Percentiles rank a stretch among this genome's conserved stretches.
These are phyloP conservation scores for Dolichoris vasculosae DNA, from an alignment of 1,140 invertebrate genomes.

Conservation along the genomic window DNA sequence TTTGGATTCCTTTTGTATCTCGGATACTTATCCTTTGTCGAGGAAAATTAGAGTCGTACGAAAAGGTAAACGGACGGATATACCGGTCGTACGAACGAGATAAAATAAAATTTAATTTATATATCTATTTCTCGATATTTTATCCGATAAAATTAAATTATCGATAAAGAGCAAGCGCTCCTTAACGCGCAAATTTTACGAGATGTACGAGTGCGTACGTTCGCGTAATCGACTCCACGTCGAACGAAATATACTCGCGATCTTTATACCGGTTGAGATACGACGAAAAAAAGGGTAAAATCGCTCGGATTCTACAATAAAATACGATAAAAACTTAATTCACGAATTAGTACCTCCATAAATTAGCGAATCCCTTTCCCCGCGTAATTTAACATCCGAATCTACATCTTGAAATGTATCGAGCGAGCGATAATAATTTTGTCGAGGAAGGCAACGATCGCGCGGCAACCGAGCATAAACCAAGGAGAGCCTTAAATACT, in stretches of 20 bases:
- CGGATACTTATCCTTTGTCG: background rate
- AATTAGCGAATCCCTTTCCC: slow-evolving; percentile 5
- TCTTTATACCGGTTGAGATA: background rate
- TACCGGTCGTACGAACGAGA: background rate
- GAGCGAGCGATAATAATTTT: slow-evolving; percentile 38
- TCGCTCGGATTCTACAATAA: background rate
- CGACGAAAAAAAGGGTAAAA: background rate
- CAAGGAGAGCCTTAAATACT: background rate
- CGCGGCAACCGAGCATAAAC: too few relatives aligned
- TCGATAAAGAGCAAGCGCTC: background rate
- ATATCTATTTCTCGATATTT: background rate
- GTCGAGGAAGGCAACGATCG: slow-evolving; percentile 9
- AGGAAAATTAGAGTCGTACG: background rate
- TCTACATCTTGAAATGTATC: slow-evolving; percentile 42
- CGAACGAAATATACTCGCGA: background rate
- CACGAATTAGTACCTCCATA: background rate
- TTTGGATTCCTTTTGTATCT: background rate
- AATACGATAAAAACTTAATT: slow-evolving; percentile 26
- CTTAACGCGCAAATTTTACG: background rate
- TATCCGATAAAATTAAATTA: background rate
- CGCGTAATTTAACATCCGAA: background rate
- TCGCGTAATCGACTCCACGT: background rate
- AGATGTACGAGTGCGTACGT: background rate
- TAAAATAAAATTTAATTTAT: background rate
- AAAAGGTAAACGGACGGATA: background rate